Evolutionary conservation across 1,140 invertebrate species (phyloP).

Genomic region (Drosophila rhopaloa): DNA sequence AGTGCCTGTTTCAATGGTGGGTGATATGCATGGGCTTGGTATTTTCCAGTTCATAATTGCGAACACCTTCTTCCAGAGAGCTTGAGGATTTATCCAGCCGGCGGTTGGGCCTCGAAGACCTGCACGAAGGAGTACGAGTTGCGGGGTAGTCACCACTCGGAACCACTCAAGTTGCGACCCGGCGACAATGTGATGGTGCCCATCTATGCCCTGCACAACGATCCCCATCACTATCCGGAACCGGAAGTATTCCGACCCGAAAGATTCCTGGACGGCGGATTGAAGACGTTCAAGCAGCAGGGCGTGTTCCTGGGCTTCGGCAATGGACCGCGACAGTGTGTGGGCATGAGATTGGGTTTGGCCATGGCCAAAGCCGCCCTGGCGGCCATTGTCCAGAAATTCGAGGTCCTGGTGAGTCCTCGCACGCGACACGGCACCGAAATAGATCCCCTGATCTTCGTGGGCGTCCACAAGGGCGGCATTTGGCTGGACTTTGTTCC

Average conservation of each 20-base stretch:
- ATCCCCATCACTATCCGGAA: constrained; percentile 88
- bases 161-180: constrained; percentile 44
- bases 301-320: constrained; percentile 88
- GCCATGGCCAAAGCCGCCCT: constrained; percentile 71
- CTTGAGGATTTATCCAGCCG: constrained; percentile 86
- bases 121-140: constrained; percentile 84
- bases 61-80: constrained; percentile 79
- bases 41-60: too few relatives aligned
- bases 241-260: constrained; percentile 88
- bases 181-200: constrained; percentile 86
- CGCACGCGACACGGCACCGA: constrained; percentile 53
- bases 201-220: constrained; percentile 88
- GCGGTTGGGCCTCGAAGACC: constrained; percentile 85
- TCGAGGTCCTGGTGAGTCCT: constrained; percentile 50
- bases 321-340: constrained; percentile 88
- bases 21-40: neutral
- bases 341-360: constrained; percentile 84
- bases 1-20: constrained; percentile 77
- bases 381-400: constrained; percentile 67
- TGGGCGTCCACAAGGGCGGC: constrained; percentile 72
- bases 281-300: constrained; percentile 79
- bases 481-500: constrained; percentile 72
- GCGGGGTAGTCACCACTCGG: constrained; percentile 66
- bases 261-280: constrained; percentile 86
- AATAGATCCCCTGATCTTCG: constrained; percentile 70